Evolutionary conservation across 23 tunicate genomes (phyloP), one percentile per base, ranked within the genome.

Genomic region (Botrylloides violaceus): DNA sequence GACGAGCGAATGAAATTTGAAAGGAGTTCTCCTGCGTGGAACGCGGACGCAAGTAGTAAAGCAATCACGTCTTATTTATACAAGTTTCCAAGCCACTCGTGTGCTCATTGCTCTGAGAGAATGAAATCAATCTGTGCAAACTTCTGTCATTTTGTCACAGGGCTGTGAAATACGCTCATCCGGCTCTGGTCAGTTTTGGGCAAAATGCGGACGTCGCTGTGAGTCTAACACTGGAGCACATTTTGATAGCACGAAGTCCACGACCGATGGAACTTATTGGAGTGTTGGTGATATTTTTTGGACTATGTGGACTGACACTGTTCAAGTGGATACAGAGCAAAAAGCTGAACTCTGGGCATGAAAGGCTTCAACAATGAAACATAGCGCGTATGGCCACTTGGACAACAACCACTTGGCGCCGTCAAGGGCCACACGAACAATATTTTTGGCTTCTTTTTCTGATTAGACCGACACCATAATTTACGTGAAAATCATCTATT

Each of bases 191-290:
- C 15, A 60, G 85, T 1, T 25, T 85, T 57, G 80, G 80, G 4
- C 94, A 85, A 66, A 85, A 85, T 35, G 79, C 94, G 25, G 94
- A 85, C 71, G 62, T 85, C 20, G 79, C 79, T 20, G 94, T 85
- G 25, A 85, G 94, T 71, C 78, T 85, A 30, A 61, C 66, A 4
- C 72, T 85, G 7, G 81, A 79, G 49, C 94, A 85, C 36, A 68
- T 77, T 24, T 57, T 85, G 23, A 75, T 85, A 4, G 71, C 74
- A 27, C 55, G 73, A 19, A 80, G 59, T 19, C 94, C 94, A 18
- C 58, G 65, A 19, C 48, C 71, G 20, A 35, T 79, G 77, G 94
- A 85, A 36, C 33, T 85, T 20, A 4, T 70, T 36, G 94, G 94
- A 24, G 94, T 80, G 29, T 18, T 66, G 0, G 33, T 66, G 9